Evolutionary conservation across 2,888 invertebrate genomes (phyloP).

Genomic region (Hirtodrosophila trivittata): DNA sequence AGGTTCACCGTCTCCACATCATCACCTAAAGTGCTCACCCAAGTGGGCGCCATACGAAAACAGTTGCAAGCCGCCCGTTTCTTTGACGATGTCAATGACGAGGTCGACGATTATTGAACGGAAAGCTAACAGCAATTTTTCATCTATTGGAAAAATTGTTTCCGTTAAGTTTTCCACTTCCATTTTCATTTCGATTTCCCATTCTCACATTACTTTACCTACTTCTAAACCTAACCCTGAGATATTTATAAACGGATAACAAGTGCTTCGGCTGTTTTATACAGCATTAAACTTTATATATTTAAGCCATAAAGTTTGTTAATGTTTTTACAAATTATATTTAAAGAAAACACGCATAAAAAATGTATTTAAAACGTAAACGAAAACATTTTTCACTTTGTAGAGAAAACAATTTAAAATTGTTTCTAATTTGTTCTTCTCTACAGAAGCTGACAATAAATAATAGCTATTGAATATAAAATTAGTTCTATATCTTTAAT

Average conservation of each 20-base stretch:
- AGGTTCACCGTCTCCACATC: conserved; percentile 77
- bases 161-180: conserved; percentile 17
- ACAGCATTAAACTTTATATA: conserved; percentile 42
- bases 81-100: conserved; percentile 44
- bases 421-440: background rate
- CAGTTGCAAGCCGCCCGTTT: conserved; percentile 88
- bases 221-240: conserved; percentile 21
- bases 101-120: conserved; percentile 48
- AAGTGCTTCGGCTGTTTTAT: conserved; percentile 66
- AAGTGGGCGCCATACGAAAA: conserved; percentile 88
- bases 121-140: conserved; percentile 38
- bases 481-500: too few relatives aligned
- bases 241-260: conserved; percentile 50
- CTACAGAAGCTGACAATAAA: too few relatives aligned
- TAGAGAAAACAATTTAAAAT: background rate
- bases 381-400: background rate
- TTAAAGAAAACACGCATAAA: conserved; percentile 20
- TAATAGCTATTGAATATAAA: too few relatives aligned
- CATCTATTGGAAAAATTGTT: conserved; percentile 27
- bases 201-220: conserved; percentile 4
- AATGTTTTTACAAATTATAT: conserved; percentile 54
- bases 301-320: conserved; percentile 68
- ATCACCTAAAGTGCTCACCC: conserved; percentile 86
- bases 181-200: conserved; percentile 16
- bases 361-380: too few relatives aligned